Evolutionary conservation across 2,797 vertebrate species (phyloP).

Genomic region (Sus cebifrons): DNA sequence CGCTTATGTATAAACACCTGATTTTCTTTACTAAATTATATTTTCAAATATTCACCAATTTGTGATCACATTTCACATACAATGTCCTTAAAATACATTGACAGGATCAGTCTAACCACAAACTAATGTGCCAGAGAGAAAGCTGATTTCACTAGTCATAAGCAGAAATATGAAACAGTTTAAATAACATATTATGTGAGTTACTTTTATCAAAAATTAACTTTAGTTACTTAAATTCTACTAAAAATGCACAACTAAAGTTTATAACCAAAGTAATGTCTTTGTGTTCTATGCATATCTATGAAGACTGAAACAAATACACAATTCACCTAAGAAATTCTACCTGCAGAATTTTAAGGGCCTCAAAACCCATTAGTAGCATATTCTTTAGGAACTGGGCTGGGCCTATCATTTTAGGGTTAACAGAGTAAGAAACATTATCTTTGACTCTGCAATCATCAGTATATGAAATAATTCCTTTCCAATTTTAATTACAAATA

Average conservation of each 20-base stretch:
- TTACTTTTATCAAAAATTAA: constrained; percentile 29
- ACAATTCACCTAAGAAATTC: constrained; percentile 4
- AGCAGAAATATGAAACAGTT: constrained; percentile 19
- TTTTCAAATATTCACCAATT: constrained; percentile 46
- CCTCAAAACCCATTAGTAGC: constrained; percentile 45
- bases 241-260: not conserved
- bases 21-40: constrained; percentile 67
- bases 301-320: not conserved
- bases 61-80: constrained; percentile 29
- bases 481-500: constrained; percentile 58
- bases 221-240: constrained; percentile 52
- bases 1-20: not conserved
- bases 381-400: not conserved
- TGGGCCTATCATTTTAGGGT: not conserved
- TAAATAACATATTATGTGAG: constrained; percentile 32
- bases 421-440: constrained; percentile 46
- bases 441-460: not conserved
- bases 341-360: not conserved
- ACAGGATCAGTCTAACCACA: constrained; percentile 27
- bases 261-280: constrained; percentile 42
- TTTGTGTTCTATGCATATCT: not conserved
- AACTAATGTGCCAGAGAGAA: not conserved
- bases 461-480: not conserved
- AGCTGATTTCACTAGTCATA: constrained; percentile 56
- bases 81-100: constrained; percentile 17